Conservation (phyloP, 2,888 invertebrate species). For the Prosopocoilus inquinatus region DNA sequence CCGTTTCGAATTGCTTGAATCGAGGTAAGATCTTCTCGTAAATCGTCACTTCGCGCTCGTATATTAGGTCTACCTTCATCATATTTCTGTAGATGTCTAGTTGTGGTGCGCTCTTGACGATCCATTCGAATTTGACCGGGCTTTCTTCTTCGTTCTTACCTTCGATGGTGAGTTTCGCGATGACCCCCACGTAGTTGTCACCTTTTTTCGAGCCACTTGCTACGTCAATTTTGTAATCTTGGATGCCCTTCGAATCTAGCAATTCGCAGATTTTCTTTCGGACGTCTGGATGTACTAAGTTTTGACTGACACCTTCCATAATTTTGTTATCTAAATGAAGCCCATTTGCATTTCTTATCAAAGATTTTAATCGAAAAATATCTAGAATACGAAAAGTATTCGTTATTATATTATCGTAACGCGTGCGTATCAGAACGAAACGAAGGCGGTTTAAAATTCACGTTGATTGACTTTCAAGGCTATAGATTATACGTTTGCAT, state of each 20-base stretch:
- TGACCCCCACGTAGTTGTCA: conserved; percentile 37
- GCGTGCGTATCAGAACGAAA: too few relatives aligned
- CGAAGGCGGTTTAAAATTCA: too few relatives aligned
- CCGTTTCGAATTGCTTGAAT: conserved; percentile 31
- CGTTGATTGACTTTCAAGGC: too few relatives aligned
- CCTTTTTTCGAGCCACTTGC: conserved; percentile 30
- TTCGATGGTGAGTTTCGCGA: conserved; percentile 21
- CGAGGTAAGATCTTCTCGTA: conserved; percentile 33
- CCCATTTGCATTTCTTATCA: too few relatives aligned
- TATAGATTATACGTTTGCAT: too few relatives aligned
- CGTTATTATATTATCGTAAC: too few relatives aligned
- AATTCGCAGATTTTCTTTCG: background rate
- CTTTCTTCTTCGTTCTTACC: conserved; percentile 3
- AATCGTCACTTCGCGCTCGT: conserved; percentile 34
- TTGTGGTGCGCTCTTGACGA: conserved; percentile 35
- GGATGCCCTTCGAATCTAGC: background rate
- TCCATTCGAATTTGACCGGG: conserved; percentile 19
- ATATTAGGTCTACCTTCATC: conserved; percentile 29
- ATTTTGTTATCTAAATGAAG: too few relatives aligned
- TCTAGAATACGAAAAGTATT: too few relatives aligned
- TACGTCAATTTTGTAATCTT: background rate
- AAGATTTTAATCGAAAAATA: too few relatives aligned
- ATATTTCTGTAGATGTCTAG: conserved; percentile 28
- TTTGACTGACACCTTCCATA: background rate
- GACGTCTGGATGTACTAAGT: background rate